These are phyloP conservation scores for Sebastes aleutianus DNA, from an alignment of 2,797 vertebrate species.

Conservation along the genomic window DNA sequence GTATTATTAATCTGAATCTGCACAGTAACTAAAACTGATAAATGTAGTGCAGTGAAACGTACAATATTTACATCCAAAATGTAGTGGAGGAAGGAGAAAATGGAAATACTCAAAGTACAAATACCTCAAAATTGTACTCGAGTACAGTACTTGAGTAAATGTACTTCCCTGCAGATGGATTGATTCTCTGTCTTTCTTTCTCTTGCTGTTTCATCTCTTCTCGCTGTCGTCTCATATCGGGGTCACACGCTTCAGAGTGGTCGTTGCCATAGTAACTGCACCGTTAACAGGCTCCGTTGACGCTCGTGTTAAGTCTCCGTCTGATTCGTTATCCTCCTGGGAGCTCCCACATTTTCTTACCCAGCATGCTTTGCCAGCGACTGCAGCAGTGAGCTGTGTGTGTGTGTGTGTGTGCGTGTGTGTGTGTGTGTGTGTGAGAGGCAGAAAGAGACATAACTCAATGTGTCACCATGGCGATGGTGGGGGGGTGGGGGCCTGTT, in stretches of 20 bases:
- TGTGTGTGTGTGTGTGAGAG: conserved; percentile 14
- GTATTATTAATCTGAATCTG: too few relatives aligned
- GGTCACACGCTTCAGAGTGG: conserved; percentile 2
- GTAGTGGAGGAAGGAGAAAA: background rate
- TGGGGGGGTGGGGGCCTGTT: conserved; percentile 17
- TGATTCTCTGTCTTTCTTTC: background rate
- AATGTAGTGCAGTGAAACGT: too few relatives aligned
- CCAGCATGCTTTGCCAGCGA: conserved; percentile 43
- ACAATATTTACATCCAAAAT: too few relatives aligned
- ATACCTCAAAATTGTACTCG: background rate
- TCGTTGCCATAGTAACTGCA: conserved; percentile 39
- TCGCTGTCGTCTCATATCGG: conserved; percentile 5
- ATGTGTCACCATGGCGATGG: conserved; percentile 28
- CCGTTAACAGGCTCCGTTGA: background rate
- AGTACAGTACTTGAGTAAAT: background rate
- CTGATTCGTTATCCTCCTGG: conserved; percentile 10
- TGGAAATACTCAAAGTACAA: background rate
- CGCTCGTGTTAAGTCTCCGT: background rate
- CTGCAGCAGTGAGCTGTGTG: conserved; percentile 14
- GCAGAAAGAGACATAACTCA: conserved; percentile 7
- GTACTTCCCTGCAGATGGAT: background rate
- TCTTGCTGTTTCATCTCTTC: background rate
- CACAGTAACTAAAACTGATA: too few relatives aligned
- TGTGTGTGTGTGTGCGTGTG: background rate
- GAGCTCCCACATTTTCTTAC: conserved; percentile 22